Evolutionary conservation across 2,113 vertebrate genomes (phyloP).

Genomic region (Malaclemys terrapin): DNA sequence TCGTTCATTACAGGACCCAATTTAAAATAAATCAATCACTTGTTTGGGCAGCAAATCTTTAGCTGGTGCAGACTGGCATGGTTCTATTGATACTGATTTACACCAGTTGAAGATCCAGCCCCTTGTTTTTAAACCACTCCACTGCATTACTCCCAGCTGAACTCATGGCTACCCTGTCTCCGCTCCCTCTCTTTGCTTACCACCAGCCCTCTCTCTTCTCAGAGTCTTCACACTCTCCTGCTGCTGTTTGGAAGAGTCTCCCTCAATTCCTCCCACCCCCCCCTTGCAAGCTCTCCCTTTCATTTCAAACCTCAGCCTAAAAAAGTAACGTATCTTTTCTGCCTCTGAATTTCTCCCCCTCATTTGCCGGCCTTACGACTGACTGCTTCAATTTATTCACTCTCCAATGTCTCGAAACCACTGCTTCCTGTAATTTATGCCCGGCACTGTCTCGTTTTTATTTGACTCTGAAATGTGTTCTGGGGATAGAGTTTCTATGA

Average conservation of each 20-base stretch:
- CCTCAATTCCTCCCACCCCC: background rate
- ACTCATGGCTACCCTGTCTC: background rate
- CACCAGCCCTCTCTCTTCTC: rapidly evolving
- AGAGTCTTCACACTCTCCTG: background rate
- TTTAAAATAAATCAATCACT: background rate
- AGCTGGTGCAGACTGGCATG: background rate
- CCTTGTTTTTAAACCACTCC: background rate
- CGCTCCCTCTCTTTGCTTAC: background rate
- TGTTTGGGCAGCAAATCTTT: background rate
- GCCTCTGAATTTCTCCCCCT: background rate
- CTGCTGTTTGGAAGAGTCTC: background rate
- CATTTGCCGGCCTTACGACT: background rate
- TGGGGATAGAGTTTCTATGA: slow-evolving; percentile 2
- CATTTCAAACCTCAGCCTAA: background rate
- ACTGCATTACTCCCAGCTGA: background rate
- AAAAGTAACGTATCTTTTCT: background rate
- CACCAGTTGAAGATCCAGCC: background rate
- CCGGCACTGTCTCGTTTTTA: background rate
- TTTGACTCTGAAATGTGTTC: slow-evolving; percentile 32
- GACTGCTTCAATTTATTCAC: background rate
- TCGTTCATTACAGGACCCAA: background rate
- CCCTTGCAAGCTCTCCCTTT: background rate
- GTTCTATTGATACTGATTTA: background rate
- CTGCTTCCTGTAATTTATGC: background rate
- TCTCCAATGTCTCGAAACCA: background rate